Base-by-base conservation (phyloP, 2,113 vertebrate genomes). In the Alces alces region DNA sequence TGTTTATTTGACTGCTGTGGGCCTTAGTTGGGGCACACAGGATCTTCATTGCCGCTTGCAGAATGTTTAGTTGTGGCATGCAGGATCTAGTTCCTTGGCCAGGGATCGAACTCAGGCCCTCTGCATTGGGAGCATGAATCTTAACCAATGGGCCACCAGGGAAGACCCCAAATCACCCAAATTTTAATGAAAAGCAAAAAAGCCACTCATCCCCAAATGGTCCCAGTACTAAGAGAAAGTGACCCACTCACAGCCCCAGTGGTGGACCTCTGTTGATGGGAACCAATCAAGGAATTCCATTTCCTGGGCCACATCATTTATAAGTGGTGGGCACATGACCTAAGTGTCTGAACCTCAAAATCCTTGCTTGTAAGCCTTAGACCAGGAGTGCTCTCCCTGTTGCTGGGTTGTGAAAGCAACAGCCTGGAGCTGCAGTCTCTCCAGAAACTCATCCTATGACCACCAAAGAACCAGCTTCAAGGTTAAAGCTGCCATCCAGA, bases 381-480 rank as follows among this genome's bases (percentile, higher is more conserved):
- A 1, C 4, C 6, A 36, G 15, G 43, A n/a, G 27, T 12, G 27
- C 1, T 28, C n/a, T 58, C 54, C 79, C 25, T 54, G 47, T 33
- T 86, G 58, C 54, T 11, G 4, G 23, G 23, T 15, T 55, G 52
- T 58, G 86, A 86, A 58, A 78, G 11, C 55, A 23, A 19, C 73
- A 70, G 4, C 80, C 0, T 6, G 21, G 60, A 2, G 23, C 5
- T 43, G 14, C 17, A 13, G 2, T 17, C 9, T 1, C 14, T 80
- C 6, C 12, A 2, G 16, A 14, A 43, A 6, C 10, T 23, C 15
- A 17, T 61, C 78, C 19, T 43, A 39, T 8, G 61, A 50, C 17
- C 36, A 45, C 2, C 7, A 30, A 82, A 66, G 47, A n/a, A 14
- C 16, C 17, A 57, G 43, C 43, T 45, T 33, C 8, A 30, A 39